Evolutionary conservation across 2,113 vertebrate species (phyloP), one percentile per base, ranked within the genome.

Genomic region (Phalacrocorax carbo): DNA sequence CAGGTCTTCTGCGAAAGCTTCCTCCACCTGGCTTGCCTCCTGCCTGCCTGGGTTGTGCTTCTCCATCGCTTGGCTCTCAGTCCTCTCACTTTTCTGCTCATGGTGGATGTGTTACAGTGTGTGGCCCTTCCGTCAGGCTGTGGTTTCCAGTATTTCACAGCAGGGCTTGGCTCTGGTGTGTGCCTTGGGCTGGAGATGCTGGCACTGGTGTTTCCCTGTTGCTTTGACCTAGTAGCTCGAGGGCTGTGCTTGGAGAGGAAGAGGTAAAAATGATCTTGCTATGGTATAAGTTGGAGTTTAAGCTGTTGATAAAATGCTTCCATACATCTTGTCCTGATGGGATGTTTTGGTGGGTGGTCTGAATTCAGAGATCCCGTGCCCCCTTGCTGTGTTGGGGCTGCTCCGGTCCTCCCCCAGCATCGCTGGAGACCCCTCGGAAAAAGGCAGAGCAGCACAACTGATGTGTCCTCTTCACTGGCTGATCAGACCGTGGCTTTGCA

Each of bases 401-500:
- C 36, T 52, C 65, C 5, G 2, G 36, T 62, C 55, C 32, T 58
- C 6, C 25, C 8, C 42, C 34, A 60, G 3, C 3, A 16, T 30
- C 13, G 7, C 3, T 1, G 1, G 36, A 52, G 49, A 57, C 7
- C 30, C 22, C 40, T 66, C 1, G 4, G 30, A 62, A 55, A 44
- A 69, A 40, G n/a, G 26, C 46, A 61, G 68, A 44, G 68, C 10
- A 2, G 6, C 5, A 1, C 5, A 23, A 14, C 18, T 21, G 54
- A 23, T 80, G 49, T 26, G 0, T 55, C 49, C 68, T 30, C 65
- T 27, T 55, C 3, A 0, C 44, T 55, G 94, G 72, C 69, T 90
- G 40, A 23, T 38, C 5, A 2, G 5, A 11, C 29, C 0, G 0
- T 12, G 30, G 40, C 22, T 81, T 36, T 36, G 61, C 10, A 5